Evolutionary conservation across 2,888 invertebrate genomes (phyloP).

Genomic region (Anorthoa munda): DNA sequence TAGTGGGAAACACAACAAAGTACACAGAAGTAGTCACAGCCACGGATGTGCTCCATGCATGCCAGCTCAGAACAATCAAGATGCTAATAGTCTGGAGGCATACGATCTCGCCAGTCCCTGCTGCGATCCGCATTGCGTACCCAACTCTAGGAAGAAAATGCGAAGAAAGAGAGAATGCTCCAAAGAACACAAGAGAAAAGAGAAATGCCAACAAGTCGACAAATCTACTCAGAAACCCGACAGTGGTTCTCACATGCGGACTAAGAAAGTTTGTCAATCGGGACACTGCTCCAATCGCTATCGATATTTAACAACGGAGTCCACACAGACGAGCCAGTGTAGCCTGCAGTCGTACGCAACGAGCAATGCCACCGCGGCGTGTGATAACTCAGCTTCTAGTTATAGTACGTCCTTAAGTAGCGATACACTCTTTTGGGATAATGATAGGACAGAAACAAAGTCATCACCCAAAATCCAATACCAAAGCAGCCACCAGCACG

Average conservation of each 20-base stretch:
- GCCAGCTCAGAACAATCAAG: slow-evolving; percentile 92
- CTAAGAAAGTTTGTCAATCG: slow-evolving; percentile 84
- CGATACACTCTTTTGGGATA: slow-evolving; percentile 96
- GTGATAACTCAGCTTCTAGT: slow-evolving; percentile 94
- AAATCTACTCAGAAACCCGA: slow-evolving; percentile 87
- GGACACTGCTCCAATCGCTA: slow-evolving; percentile 87
- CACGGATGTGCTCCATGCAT: slow-evolving; percentile 94
- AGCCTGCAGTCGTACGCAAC: slow-evolving; percentile 96
- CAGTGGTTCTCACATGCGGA: slow-evolving; percentile 86
- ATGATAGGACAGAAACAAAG: slow-evolving; percentile 85
- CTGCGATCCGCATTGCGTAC: slow-evolving; percentile 96
- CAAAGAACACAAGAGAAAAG: slow-evolving; percentile 92
- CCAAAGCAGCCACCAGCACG: slow-evolving; percentile 86
- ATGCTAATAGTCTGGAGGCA: slow-evolving; percentile 95
- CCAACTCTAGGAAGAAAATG: slow-evolving; percentile 90
- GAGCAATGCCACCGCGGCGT: slow-evolving; percentile 92
- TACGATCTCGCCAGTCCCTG: slow-evolving; percentile 97
- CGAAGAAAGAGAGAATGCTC: slow-evolving; percentile 91
- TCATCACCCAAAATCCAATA: slow-evolving; percentile 88
- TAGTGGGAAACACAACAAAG: slow-evolving; percentile 81
- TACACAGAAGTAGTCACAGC: slow-evolving; percentile 83
- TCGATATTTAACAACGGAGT: slow-evolving; percentile 92
- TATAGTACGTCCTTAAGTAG: slow-evolving; percentile 97
- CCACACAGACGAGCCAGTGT: slow-evolving; percentile 94
- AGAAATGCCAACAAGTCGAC: slow-evolving; percentile 90